phyloP scores from a whole-genome alignment of 2,888 invertebrate genomes.

The Melieria crassipennis region DNA sequence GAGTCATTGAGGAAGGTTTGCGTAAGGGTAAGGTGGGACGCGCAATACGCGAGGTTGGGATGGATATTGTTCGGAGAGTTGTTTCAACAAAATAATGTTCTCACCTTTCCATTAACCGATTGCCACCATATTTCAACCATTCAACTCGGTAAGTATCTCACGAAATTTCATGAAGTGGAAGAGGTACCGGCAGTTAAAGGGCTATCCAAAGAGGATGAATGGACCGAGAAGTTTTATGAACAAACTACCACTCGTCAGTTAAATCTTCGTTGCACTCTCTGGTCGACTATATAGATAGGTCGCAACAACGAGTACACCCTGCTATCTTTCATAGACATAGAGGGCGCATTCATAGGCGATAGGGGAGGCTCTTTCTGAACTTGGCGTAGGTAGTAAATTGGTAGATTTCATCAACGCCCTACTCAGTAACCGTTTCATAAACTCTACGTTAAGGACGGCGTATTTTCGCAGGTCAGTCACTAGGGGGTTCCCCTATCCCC shows the following conservation, averaged over 20 bases:
- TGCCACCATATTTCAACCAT: slow-evolving; percentile 9
- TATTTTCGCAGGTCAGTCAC: too few species aligned
- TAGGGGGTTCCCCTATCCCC: too few species aligned
- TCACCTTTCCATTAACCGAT: neutral
- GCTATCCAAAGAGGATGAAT: slow-evolving; percentile 20
- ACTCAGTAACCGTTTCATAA: too few species aligned
- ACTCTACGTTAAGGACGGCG: too few species aligned
- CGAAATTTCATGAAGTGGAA: slow-evolving; percentile 2
- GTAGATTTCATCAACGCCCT: too few species aligned
- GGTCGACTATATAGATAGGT: too few species aligned
- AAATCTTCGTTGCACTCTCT: neutral
- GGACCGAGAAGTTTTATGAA: slow-evolving; percentile 16
- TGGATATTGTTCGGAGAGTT: slow-evolving; percentile 32
- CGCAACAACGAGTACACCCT: too few species aligned
- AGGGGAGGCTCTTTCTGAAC: too few species aligned
- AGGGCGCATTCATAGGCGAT: too few species aligned
- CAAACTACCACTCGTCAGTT: slow-evolving; percentile 8
- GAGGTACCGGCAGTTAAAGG: slow-evolving; percentile 7
- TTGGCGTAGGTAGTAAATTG: too few species aligned
- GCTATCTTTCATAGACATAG: too few species aligned
- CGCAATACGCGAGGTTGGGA: slow-evolving; percentile 25
- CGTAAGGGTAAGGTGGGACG: slow-evolving; percentile 19
- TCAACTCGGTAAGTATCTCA: neutral
- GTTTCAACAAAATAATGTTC: slow-evolving; percentile 16
- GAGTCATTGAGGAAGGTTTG: slow-evolving; percentile 22